Base-by-base conservation (phyloP, 2,113 vertebrate species). In the Danionella cerebrum region DNA sequence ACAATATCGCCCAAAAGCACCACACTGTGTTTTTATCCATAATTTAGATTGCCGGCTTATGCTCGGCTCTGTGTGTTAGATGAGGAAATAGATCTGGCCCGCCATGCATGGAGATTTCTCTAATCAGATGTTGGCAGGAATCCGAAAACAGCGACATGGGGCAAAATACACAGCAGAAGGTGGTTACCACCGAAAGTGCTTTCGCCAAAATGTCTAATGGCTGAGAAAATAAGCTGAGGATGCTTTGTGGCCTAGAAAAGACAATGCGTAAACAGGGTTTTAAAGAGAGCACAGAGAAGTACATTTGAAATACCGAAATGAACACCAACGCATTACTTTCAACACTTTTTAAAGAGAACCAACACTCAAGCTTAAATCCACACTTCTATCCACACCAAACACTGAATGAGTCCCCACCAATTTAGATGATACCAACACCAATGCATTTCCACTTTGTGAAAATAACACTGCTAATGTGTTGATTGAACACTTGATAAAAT, bases 1-100 rank as follows among this genome's bases (percentile, higher is more conserved):
- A 87, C 85, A 87, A 86, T 90, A 88, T 92, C 86, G 87, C 79
- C 84, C 83, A 83, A 78, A 78, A 74, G 84, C 78, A 73, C 47
- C 75, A 78, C 80, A 84, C 72, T 78, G 79, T 73, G 71, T 73
- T 67, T 77, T 77, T 77, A 73, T 77, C 71, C 75, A 59, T 73
- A 70, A 77, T 77, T 77, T 77, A 73, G 67, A 77, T 77, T 77
- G 75, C 67, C 55, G 57, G 67, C 71, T 73, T 75, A 67, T 42
- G 33, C 21, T 21, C 39, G 39, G 52, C 55, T 60, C 59, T 63
- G 29, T 50, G 64, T 9, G 38, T 60, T 48, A 45, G 62, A 70
- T 71, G 69, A 59, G n/a, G 48, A 64, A 63, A 71, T 71, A 57
- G 57, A 71, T 63, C 59, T 64, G 38, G 58, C 62, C 64, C 39